A percentile compares a stretch with the other conserved stretches of the same genome.
phyloP scores from a whole-genome alignment of 1,140 invertebrate species.

The Eufriesea mexicana region DNA sequence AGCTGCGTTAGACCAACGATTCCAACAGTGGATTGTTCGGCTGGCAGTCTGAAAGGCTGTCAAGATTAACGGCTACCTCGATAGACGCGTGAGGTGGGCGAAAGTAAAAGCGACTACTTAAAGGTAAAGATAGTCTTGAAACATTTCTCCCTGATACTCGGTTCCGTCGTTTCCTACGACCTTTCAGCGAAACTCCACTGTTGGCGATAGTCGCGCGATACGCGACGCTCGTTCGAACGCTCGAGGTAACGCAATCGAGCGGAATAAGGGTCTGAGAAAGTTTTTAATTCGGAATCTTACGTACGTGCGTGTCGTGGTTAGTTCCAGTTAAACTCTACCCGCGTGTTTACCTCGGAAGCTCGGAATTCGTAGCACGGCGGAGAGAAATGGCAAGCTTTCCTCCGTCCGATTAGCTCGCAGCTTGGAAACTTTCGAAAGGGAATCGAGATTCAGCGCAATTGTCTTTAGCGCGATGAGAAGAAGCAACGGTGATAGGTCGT shows the following conservation, averaged over 20 bases:
- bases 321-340: not conserved
- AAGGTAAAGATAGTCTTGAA: not conserved
- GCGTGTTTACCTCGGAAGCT: not conserved
- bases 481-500: not conserved
- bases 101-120: not conserved
- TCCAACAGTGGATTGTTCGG: not conserved
- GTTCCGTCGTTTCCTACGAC: too few relatives aligned
- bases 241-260: not conserved
- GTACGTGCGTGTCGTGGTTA: not conserved
- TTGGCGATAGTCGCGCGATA: not conserved
- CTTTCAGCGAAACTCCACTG: too few relatives aligned
- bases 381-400: not conserved
- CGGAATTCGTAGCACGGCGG: not conserved
- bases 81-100: too few relatives aligned
- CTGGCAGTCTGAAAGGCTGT: not conserved
- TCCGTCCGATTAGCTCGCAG: not conserved
- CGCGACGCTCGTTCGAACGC: not conserved
- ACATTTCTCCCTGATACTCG: not conserved
- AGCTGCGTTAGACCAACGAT: not conserved
- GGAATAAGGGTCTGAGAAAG: too few relatives aligned
- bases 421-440: constrained; percentile 2
- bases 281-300: not conserved
- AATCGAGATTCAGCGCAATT: not conserved
- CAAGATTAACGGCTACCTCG: not conserved
- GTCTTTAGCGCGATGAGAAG: not conserved